phyloP scores from a whole-genome alignment of 2,888 invertebrate species.

The Chymomyza fuscimana region DNA sequence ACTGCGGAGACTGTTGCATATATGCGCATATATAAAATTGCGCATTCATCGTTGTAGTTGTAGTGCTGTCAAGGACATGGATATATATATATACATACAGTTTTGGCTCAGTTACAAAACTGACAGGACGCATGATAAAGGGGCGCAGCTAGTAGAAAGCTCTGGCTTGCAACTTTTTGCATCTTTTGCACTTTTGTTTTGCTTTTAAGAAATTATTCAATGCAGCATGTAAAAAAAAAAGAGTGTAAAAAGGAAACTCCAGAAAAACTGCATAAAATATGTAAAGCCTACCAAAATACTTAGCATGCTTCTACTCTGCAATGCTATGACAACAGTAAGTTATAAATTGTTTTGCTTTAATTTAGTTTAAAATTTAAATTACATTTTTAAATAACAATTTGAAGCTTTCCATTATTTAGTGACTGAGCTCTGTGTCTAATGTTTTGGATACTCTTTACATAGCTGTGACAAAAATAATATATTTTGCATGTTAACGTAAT shows the following conservation, averaged over 20 bases:
- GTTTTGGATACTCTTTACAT: too few species aligned
- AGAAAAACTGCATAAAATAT: not conserved
- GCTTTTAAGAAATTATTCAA: constrained; percentile 5
- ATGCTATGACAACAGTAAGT: not conserved
- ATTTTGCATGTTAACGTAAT: too few species aligned
- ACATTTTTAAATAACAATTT: not conserved
- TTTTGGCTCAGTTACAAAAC: not conserved
- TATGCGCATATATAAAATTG: constrained; percentile 4
- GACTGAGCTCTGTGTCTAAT: too few species aligned
- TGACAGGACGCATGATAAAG: not conserved
- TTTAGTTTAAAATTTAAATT: not conserved
- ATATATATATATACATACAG: not conserved
- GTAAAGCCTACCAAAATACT: not conserved
- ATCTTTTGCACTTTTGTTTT: constrained; percentile 1
- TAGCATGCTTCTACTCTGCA: not conserved
- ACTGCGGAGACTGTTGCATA: not conserved
- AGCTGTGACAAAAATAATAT: too few species aligned
- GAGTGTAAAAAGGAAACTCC: not conserved
- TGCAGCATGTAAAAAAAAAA: not conserved
- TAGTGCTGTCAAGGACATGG: not conserved
- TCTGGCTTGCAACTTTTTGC: not conserved
- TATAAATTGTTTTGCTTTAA: not conserved
- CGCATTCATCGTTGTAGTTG: not conserved
- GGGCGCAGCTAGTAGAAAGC: not conserved
- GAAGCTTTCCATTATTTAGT: not conserved